Percentiles rank a stretch among this genome's conserved stretches.
These are phyloP conservation scores for Suncus etruscus DNA, from an alignment of 2,113 vertebrate genomes.

Conservation along the genomic window DNA sequence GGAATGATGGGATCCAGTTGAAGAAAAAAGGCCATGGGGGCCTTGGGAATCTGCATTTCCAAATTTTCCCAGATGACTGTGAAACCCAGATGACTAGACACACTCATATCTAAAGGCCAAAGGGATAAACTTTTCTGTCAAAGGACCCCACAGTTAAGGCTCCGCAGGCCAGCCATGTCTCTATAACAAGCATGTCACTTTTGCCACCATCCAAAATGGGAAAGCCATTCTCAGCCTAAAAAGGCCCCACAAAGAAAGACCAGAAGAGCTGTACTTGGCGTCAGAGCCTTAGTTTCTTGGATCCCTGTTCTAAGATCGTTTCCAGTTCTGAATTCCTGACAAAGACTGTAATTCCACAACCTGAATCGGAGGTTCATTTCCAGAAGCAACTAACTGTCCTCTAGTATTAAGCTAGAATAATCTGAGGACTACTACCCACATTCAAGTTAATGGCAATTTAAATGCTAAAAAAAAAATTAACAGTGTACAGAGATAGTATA, in stretches of 20 bases:
- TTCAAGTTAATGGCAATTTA: no score
- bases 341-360: constrained; percentile 36
- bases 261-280: constrained; percentile 17
- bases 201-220: constrained; percentile 32
- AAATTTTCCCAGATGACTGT: constrained; percentile 41
- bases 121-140: neutral
- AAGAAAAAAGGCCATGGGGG: neutral
- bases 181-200: neutral
- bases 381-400: neutral
- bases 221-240: constrained; percentile 34
- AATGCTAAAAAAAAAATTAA: no score
- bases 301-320: neutral
- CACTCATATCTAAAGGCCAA: no score
- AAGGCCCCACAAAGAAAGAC: neutral
- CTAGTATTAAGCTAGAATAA: constrained; percentile 36
- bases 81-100: neutral
- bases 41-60: constrained; percentile 43
- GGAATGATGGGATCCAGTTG: constrained; percentile 62
- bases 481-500: no score
- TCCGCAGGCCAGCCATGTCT: neutral
- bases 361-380: constrained; percentile 30
- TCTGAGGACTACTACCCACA: neutral
- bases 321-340: constrained; percentile 35
- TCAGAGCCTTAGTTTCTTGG: constrained; percentile 4
- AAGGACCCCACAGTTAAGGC: neutral